Evolutionary conservation across 2,797 vertebrate species (phyloP).

Genomic region (Hyperoplus lanceolatus): DNA sequence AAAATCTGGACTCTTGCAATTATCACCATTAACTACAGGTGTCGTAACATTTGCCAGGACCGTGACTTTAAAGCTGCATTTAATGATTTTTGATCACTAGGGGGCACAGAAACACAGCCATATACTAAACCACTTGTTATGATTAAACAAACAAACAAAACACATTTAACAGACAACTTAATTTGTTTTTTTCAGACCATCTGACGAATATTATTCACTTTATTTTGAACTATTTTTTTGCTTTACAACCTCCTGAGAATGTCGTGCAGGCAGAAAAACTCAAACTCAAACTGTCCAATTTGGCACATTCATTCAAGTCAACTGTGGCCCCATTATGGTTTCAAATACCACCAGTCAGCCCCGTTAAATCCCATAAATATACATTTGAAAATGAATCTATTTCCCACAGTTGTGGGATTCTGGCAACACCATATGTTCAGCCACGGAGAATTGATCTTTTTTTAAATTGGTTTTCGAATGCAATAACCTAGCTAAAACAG

Average conservation of each 20-base stretch:
- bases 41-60: not conserved
- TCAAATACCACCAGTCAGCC: not conserved
- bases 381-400: not conserved
- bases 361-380: not conserved
- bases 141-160: not conserved
- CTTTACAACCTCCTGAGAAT: not conserved
- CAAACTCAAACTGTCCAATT: not conserved
- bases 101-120: not conserved
- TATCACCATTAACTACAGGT: not conserved
- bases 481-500: not conserved
- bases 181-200: not conserved
- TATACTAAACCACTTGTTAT: not conserved
- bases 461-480: not conserved
- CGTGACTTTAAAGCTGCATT: not conserved
- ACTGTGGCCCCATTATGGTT: not conserved
- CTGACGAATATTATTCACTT: not conserved
- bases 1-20: not conserved
- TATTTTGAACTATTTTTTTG: not conserved
- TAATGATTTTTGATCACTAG: not conserved
- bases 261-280: not conserved
- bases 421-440: not conserved
- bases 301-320: not conserved
- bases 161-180: not conserved
- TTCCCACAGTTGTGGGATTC: not conserved
- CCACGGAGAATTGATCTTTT: not conserved